phyloP scores from a whole-genome alignment of 2,888 invertebrate species.

The Mylabris sibirica region DNA sequence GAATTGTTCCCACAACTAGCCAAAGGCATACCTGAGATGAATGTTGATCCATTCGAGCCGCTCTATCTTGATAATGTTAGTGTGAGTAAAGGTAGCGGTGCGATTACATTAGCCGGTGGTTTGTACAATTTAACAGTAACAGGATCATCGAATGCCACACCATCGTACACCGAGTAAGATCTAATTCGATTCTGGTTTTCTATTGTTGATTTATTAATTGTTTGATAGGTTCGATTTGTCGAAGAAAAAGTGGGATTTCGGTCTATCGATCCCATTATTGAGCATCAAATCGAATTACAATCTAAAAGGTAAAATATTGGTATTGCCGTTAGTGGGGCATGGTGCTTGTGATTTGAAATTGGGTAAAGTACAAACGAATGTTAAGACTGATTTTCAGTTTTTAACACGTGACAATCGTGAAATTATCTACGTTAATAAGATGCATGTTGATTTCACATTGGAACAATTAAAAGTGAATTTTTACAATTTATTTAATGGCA shows the following conservation, averaged over 20 bases:
- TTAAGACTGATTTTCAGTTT: conserved; percentile 63
- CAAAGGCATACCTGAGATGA: conserved; percentile 67
- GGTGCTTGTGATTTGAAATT: conserved; percentile 66
- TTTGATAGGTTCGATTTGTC: conserved; percentile 62
- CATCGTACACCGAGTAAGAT: conserved; percentile 56
- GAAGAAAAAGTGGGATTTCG: conserved; percentile 64
- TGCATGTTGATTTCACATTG: conserved; percentile 67
- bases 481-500: conserved; percentile 70
- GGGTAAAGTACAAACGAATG: conserved; percentile 64
- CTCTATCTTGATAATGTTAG: conserved; percentile 64
- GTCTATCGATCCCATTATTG: conserved; percentile 65
- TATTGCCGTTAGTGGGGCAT: conserved; percentile 67
- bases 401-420: conserved; percentile 59
- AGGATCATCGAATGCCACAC: conserved; percentile 68
- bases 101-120: conserved; percentile 65
- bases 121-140: conserved; percentile 65
- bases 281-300: conserved; percentile 67
- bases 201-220: background rate
- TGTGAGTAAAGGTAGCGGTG: conserved; percentile 66
- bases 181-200: background rate
- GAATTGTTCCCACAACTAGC: conserved; percentile 67
- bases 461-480: conserved; percentile 65
- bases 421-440: conserved; percentile 63
- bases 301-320: conserved; percentile 67
- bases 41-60: conserved; percentile 67